A percentile compares a stretch with the other conserved stretches of the same genome.
Conservation (phyloP, 2,888 invertebrate genomes). For the Agrochola circellaris region DNA sequence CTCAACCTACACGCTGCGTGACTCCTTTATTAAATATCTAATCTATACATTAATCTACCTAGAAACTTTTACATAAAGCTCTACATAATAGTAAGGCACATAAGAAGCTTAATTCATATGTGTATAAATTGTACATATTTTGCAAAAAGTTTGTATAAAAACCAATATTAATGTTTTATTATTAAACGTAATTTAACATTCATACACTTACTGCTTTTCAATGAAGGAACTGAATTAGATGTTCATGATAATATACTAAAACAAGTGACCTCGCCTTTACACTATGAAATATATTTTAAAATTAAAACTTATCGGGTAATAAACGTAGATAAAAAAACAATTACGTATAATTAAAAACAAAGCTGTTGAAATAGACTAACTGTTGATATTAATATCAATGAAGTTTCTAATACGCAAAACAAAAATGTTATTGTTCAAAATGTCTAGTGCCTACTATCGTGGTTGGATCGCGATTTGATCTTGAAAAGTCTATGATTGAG, state of each 20-base stretch:
- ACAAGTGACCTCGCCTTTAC: slow-evolving; percentile 19
- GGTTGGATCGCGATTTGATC: slow-evolving; percentile 69
- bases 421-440: slow-evolving; percentile 36
- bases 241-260: neutral
- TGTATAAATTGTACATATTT: neutral
- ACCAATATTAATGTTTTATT: neutral
- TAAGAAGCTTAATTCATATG: slow-evolving; percentile 1
- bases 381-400: slow-evolving; percentile 26
- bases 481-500: slow-evolving; percentile 67
- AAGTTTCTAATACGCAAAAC: slow-evolving; percentile 23
- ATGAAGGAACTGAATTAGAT: neutral
- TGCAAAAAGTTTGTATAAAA: neutral
- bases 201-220: neutral
- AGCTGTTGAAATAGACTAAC: slow-evolving; percentile 13
- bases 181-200: neutral
- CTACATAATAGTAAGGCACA: slow-evolving; percentile 22
- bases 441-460: slow-evolving; percentile 62
- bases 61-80: slow-evolving; percentile 20
- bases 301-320: slow-evolving; percentile 1
- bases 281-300: slow-evolving; percentile 10
- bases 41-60: slow-evolving; percentile 43
- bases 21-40: slow-evolving; percentile 28
- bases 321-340: neutral
- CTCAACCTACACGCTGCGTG: slow-evolving; percentile 37
- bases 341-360: slow-evolving; percentile 30